Evolutionary conservation across 2,888 invertebrate species (phyloP), one percentile per base, ranked within the genome.

Genomic region (Amaurobius ferox): DNA sequence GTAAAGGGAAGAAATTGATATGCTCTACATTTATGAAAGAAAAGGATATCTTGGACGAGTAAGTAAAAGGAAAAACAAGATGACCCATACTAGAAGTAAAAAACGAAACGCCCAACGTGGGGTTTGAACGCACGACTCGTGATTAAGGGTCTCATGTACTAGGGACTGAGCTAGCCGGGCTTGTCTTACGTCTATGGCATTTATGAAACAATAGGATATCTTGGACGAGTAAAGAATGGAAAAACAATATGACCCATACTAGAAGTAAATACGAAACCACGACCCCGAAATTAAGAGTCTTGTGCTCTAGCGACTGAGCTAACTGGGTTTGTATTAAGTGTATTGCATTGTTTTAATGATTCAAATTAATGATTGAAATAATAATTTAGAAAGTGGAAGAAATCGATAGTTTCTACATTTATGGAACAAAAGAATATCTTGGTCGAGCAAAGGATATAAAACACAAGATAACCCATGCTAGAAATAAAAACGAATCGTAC

Each of bases 201-300:
- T n/a, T n/a, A n/a, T n/a, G n/a, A n/a, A n/a, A n/a, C n/a, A 9
- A 1, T 16, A 44, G 13, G 40, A 7, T 7, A 39, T n/a, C 16
- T 16, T 5, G 5, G 35, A 35, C 11, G n/a, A n/a, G 5, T 35
- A 35, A 48, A 19, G 16, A 48, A n/a, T 5, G 23, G 23, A n/a
- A n/a, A 16, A 16, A 5, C 16, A 6, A 48, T n/a, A 3, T n/a
- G n/a, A n/a, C 5, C 48, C 48, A 6, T 9, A 48, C 48, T 6
- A 9, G 48, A n/a, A n/a, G 48, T n/a, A 9, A n/a, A n/a, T n/a
- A n/a, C 48, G 48, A 48, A 48, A 6, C 48, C 68, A 68, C 68
- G 68, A 68, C 39, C 35, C 39, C 40, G 40, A 68, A 39, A 68
- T 35, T 68, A 68, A 68, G 68, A 68, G 68, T 68, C 68, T 68